phyloP scores from a whole-genome alignment of 1,140 invertebrate species.

The Heliconius hermathena region DNA sequence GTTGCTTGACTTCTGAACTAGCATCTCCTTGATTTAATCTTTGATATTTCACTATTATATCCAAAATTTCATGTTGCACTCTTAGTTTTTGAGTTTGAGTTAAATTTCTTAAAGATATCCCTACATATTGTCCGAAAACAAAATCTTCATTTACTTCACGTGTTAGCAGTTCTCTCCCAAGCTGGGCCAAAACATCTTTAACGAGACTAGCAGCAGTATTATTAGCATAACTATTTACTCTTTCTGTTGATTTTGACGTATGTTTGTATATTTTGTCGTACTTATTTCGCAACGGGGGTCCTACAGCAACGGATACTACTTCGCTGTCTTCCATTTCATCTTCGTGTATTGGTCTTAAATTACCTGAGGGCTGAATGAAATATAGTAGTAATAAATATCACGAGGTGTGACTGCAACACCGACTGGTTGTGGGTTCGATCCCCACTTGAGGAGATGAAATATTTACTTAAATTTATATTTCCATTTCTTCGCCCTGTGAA shows the following conservation, averaged over 20 bases:
- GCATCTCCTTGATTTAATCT: conserved; percentile 48
- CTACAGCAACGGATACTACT: conserved; percentile 69
- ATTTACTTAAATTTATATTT: too few relatives aligned
- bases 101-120: conserved; percentile 64
- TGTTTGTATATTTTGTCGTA: conserved; percentile 59
- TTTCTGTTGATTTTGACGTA: conserved; percentile 25
- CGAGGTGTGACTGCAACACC: too few relatives aligned
- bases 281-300: conserved; percentile 62
- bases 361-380: conserved; percentile 59
- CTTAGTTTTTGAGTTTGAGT: conserved; percentile 55
- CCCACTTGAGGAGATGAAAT: too few relatives aligned
- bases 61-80: conserved; percentile 72
- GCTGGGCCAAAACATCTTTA: conserved; percentile 59
- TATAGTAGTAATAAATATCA: too few relatives aligned
- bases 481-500: too few relatives aligned
- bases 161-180: conserved; percentile 64
- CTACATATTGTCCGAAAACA: conserved; percentile 71
- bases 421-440: too few relatives aligned
- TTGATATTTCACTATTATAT: conserved; percentile 67
- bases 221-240: conserved; percentile 7
- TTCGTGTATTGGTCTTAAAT: conserved; percentile 62
- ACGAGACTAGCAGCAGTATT: conserved; percentile 49
- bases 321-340: conserved; percentile 75
- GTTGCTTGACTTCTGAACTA: not conserved
- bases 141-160: conserved; percentile 70